Base-by-base conservation (phyloP, 2,113 vertebrate species). In the Otis tarda region DNA sequence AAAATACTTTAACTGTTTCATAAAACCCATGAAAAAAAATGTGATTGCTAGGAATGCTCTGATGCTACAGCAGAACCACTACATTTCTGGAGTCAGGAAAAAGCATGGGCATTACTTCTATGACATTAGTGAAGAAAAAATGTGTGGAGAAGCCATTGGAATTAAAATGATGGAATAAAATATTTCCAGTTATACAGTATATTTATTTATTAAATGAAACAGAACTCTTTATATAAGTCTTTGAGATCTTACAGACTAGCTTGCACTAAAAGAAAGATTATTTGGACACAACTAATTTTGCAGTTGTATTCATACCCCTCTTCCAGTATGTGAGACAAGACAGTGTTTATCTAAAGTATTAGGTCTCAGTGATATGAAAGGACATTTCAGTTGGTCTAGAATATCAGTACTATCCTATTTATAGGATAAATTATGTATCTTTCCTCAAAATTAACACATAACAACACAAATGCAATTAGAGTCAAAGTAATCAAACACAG, bases 1-100 rank as follows among this genome's bases (percentile, higher is more conserved):
- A 89, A 95, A 95, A 65, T 8, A 64, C 30, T 68, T 45, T 28
- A 76, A 68, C 24, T 68, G 9, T 63, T 91, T 78, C 64, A 86
- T 77, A 91, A 96, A 93, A 76, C 18, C 30, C 25, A 31, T 19
- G 45, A 81, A 93, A 87, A 86, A 37, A 85, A 91, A 67, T 41
- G 28, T 64, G 60, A 56, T n/a, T 56, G 15, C 19, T 35, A 76
- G 76, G 49, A 61, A 37, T 14, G 6, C 4, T 5, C 6, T 50
- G 37, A 57, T 75, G 28, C 5, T 71, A 39, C 56, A 52, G 23
- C 45, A 69, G 63, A 89, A 89, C 27, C 22, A 39, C 18, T 35
- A 15, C 6, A 4, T 74, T 93, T 71, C 70, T 80, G 55, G 10
- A 25, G 17, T 74, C 8, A 55, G 60, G 33, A 81, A 89, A 75